Evolutionary conservation across 1,140 invertebrate genomes (phyloP), one percentile per base, ranked within the genome.

Genomic region (Cryptotermes secundus): DNA sequence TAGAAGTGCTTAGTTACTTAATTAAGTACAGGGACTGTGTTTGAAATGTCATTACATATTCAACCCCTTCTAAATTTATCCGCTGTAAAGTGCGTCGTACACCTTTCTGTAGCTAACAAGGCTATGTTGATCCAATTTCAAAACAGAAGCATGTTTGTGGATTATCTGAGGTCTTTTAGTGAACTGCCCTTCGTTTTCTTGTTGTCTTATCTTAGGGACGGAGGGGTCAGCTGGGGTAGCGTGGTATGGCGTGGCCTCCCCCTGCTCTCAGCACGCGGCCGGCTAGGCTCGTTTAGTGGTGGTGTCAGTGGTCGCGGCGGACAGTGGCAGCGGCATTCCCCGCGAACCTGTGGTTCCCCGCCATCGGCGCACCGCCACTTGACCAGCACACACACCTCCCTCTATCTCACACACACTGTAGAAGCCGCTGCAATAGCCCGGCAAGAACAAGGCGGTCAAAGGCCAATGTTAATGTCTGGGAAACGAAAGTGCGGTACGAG

Each of bases 321-420:
- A 49, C 45, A 49, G 59, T 72, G 14, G 59, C 26, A 16, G 45
- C 45, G n/a, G 59, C 26, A 31, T 72, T 72, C 59, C 59, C 59
- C 26, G 59, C 59, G 59, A 72, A 72, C 2, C 59, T 72, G 59
- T 72, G 59, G 59, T 72, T 72, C 26, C 59, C 59, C 59, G 53
- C 53, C 59, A 31, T 72, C 59, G 59, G 59, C 59, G n/a, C 26
- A 72, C 59, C 59, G n/a, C 59, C 59, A 72, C 59, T 72, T 72
- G 59, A 72, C 59, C 59, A 31, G 53, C 53, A n/a, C 53, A n/a
- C 53, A 22, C 53, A 14, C 53, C 59, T 9, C 59, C 59, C 26
- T 49, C 45, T 16, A 1, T 22, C 59, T 31, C 59, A 7, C 59
- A 72, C 59, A 26, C 26, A 12, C 59, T 26, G 26, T 72, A 9